Conservation (phyloP, 2,888 invertebrate genomes). For the Cotesia congregata region DNA sequence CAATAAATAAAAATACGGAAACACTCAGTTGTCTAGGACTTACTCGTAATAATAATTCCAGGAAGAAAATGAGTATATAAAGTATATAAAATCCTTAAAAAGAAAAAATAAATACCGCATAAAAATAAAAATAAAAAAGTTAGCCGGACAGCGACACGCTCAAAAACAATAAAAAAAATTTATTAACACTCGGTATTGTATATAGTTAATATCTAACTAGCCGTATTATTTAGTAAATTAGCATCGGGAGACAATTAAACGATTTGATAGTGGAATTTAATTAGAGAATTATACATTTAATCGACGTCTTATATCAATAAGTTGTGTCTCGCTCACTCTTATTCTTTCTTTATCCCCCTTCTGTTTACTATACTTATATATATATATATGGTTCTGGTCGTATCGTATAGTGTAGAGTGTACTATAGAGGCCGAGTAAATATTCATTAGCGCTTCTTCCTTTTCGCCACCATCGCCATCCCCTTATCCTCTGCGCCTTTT, state of each 20-base stretch:
- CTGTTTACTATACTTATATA: background rate
- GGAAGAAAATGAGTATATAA: too few species aligned
- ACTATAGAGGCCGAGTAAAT: constrained; percentile 58
- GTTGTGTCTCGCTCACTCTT: constrained; percentile 52
- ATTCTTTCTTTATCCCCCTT: background rate
- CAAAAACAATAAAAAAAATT: background rate
- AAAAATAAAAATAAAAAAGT: too few species aligned
- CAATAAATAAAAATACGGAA: too few species aligned
- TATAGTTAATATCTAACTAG: background rate
- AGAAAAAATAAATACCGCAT: too few species aligned
- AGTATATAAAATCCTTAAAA: too few species aligned
- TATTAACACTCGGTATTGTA: background rate
- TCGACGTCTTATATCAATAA: constrained; percentile 58
- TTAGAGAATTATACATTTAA: constrained; percentile 69
- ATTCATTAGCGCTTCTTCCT: constrained; percentile 63
- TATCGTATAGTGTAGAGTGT: background rate
- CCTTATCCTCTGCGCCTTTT: constrained; percentile 19
- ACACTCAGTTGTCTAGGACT: too few species aligned
- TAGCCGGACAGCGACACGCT: too few species aligned
- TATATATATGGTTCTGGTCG: too few species aligned
- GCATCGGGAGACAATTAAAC: constrained; percentile 62
- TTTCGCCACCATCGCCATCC: constrained; percentile 29
- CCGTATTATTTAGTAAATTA: constrained; percentile 50
- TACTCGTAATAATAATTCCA: too few species aligned
- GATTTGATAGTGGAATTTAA: constrained; percentile 62